Percentiles rank a stretch among this genome's conserved stretches.
Evolutionary conservation across 1,140 invertebrate species (phyloP).

Genomic region (Luehdorfia chinensis): DNA sequence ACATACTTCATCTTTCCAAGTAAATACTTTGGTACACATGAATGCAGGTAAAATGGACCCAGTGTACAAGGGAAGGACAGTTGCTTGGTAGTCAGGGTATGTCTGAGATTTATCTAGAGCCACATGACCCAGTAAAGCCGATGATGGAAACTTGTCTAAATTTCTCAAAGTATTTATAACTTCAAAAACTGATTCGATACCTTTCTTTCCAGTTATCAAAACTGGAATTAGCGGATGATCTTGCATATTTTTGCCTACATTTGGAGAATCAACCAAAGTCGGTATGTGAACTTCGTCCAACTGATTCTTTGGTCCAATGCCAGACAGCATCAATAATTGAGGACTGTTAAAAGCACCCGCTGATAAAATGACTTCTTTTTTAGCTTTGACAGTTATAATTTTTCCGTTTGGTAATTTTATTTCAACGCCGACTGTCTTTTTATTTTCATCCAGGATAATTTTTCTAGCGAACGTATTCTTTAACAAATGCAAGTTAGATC

Average conservation of each 20-base stretch:
- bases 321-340: conserved; percentile 67
- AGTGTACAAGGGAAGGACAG: conserved; percentile 29
- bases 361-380: conserved; percentile 76
- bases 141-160: conserved; percentile 29
- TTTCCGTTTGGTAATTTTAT: conserved; percentile 56
- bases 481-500: conserved; percentile 86
- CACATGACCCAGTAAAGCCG: conserved; percentile 26
- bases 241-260: conserved; percentile 84
- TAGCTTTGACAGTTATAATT: conserved; percentile 33
- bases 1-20: conserved; percentile 78
- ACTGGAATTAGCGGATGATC: conserved; percentile 84
- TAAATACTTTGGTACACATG: conserved; percentile 82
- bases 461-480: conserved; percentile 85
- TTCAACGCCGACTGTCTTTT: conserved; percentile 65
- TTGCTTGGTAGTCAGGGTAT: conserved; percentile 44
- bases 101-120: conserved; percentile 40
- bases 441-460: conserved; percentile 81
- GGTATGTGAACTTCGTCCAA: conserved; percentile 61
- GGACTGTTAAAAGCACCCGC: conserved; percentile 75
- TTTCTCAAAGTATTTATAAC: conserved; percentile 23
- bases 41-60: conserved; percentile 79
- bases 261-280: conserved; percentile 74
- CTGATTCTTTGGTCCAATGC: conserved; percentile 62
- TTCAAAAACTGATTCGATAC: conserved; percentile 13
- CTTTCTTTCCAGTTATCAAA: conserved; percentile 77